phyloP scores from a whole-genome alignment of 1,140 invertebrate species.

The Thalassaphorura encarpata region DNA sequence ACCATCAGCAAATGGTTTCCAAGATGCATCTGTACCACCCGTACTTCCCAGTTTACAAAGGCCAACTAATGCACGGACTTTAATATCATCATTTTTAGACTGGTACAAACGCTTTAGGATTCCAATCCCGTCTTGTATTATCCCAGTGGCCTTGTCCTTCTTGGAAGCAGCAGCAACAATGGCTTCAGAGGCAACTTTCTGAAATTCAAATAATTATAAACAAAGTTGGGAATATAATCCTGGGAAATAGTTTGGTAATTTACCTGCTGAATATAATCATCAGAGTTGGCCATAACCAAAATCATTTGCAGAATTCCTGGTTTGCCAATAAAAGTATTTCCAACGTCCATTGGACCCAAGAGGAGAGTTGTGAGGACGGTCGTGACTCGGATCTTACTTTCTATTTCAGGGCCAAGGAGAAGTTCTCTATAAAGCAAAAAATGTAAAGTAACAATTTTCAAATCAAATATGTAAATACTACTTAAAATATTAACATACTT shows the following conservation, averaged over 20 bases:
- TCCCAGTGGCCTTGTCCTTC: constrained; percentile 88
- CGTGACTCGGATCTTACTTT: constrained; percentile 77
- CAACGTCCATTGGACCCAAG: constrained; percentile 84
- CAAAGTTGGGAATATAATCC: background rate
- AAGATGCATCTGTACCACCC: constrained; percentile 90
- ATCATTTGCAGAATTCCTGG: constrained; percentile 96
- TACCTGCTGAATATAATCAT: constrained; percentile 67
- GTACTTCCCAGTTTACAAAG: constrained; percentile 93
- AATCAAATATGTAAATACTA: too few relatives aligned
- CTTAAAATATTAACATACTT: constrained; percentile 45
- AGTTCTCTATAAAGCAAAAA: constrained; percentile 51
- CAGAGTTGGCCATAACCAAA: constrained; percentile 84
- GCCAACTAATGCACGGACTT: constrained; percentile 80
- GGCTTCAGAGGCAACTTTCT: constrained; percentile 90
- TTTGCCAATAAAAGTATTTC: constrained; percentile 79
- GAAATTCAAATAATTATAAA: constrained; percentile 19
- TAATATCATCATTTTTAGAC: constrained; percentile 80
- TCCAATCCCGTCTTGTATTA: constrained; percentile 81
- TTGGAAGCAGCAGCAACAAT: constrained; percentile 93
- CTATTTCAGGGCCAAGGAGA: constrained; percentile 71
- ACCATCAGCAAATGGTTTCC: constrained; percentile 88
- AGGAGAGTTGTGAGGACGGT: constrained; percentile 84
- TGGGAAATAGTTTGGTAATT: too few relatives aligned
- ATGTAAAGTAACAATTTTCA: background rate
- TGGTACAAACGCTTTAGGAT: constrained; percentile 91